Evolutionary conservation across 2,888 invertebrate genomes (phyloP).

Genomic region (Eumerus sabulonum): DNA sequence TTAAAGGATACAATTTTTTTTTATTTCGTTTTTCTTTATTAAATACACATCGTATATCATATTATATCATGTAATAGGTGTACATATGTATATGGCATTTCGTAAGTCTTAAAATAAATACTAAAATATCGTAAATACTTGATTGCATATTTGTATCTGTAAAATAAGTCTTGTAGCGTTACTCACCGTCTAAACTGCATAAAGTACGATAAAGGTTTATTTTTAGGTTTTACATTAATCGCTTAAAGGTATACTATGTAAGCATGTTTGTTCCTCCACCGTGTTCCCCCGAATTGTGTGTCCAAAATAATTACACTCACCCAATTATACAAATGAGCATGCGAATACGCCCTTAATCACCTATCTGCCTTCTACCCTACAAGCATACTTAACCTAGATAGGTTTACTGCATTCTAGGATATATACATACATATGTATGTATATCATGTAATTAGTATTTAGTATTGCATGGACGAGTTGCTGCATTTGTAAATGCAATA

Average conservation of each 20-base stretch:
- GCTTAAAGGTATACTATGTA: slow-evolving; percentile 4
- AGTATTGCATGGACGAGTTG: slow-evolving; percentile 43
- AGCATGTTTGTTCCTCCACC: slow-evolving; percentile 37
- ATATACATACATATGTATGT: too few species aligned
- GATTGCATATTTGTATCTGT: slow-evolving; percentile 19
- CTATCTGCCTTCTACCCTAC: neutral
- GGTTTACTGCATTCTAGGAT: slow-evolving; percentile 28
- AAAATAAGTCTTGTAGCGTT: slow-evolving; percentile 42
- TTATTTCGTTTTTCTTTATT: slow-evolving; percentile 41
- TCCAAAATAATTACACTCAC: neutral
- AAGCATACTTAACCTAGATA: slow-evolving; percentile 24
- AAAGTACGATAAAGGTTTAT: neutral
- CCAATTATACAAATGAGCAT: slow-evolving; percentile 11
- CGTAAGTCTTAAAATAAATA: slow-evolving; percentile 54
- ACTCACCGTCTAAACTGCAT: neutral
- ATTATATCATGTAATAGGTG: too few species aligned
- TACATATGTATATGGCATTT: slow-evolving; percentile 54
- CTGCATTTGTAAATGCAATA: slow-evolving; percentile 54
- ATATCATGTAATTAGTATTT: too few species aligned
- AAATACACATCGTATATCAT: slow-evolving; percentile 7
- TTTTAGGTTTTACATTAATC: slow-evolving; percentile 7
- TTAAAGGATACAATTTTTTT: neutral
- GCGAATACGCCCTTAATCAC: slow-evolving; percentile 15
- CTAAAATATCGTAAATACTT: slow-evolving; percentile 17
- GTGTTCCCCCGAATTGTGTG: slow-evolving; percentile 6